These are phyloP conservation scores for Acanthiza pusilla DNA, from an alignment of 2,797 vertebrate genomes.

Conservation along the genomic window DNA sequence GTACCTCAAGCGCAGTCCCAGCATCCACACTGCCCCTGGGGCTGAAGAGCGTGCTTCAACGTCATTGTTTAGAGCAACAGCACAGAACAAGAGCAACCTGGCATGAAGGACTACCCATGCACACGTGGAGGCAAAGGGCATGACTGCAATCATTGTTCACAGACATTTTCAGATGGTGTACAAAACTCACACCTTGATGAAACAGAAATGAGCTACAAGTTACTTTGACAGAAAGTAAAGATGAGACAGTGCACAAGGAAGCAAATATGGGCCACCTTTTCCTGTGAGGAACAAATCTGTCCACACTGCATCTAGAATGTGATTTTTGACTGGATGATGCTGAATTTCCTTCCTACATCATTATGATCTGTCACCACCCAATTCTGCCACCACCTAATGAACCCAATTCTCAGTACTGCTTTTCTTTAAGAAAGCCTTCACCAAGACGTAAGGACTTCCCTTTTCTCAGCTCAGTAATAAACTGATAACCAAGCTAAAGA, in stretches of 20 bases:
- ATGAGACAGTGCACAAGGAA: background rate
- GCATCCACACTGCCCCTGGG: background rate
- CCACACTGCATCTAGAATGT: background rate
- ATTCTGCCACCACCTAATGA: background rate
- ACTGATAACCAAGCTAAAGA: background rate
- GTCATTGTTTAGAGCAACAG: background rate
- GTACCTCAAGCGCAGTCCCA: background rate
- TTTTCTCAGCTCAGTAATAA: background rate
- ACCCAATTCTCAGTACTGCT: background rate
- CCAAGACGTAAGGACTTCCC: background rate
- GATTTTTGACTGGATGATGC: background rate
- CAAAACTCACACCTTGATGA: background rate
- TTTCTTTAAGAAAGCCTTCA: background rate
- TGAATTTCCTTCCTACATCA: background rate
- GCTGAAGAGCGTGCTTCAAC: background rate
- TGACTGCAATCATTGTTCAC: background rate
- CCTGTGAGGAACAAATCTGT: background rate
- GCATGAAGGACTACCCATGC: background rate
- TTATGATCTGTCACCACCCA: background rate
- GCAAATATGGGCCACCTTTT: background rate
- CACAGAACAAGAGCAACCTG: background rate
- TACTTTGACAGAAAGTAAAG: background rate
- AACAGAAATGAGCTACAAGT: background rate
- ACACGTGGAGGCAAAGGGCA: background rate
- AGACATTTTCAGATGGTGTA: background rate